These are phyloP conservation scores for Pomatorhinus ruficollis DNA, from an alignment of 2,113 vertebrate species.

Conservation along the genomic window DNA sequence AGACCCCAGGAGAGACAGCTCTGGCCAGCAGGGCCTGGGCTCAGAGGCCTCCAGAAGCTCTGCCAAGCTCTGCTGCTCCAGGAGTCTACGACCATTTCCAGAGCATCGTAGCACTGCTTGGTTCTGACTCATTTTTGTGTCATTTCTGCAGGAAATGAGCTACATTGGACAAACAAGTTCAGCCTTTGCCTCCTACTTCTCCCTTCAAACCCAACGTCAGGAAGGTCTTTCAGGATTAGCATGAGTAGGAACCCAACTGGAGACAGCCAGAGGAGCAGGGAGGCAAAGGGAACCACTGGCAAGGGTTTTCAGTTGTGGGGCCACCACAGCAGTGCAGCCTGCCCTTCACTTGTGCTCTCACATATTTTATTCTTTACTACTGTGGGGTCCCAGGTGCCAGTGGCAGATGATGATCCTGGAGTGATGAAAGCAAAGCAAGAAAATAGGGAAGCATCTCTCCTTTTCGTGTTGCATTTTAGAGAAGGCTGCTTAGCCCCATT, in stretches of 20 bases:
- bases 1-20: too few relatives aligned
- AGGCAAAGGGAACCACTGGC: background rate
- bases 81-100: fast-evolving
- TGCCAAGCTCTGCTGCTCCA: fast-evolving
- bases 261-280: background rate
- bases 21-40: background rate
- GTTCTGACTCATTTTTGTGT: background rate
- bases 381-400: background rate
- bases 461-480: slow-evolving; percentile 56
- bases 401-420: slow-evolving; percentile 4
- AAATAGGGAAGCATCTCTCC: slow-evolving; percentile 45
- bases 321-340: background rate
- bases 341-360: background rate
- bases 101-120: background rate
- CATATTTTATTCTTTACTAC: background rate
- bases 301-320: background rate
- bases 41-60: background rate
- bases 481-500: slow-evolving; percentile 72
- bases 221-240: background rate
- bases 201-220: background rate
- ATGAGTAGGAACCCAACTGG: background rate
- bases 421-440: slow-evolving; percentile 20
- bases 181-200: background rate
- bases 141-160: background rate
- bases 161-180: background rate